Percentiles rank a stretch among this genome's conserved stretches.
Conservation (phyloP, 53 echinoderm and acorn worm species). For the Luidia sarsii region DNA sequence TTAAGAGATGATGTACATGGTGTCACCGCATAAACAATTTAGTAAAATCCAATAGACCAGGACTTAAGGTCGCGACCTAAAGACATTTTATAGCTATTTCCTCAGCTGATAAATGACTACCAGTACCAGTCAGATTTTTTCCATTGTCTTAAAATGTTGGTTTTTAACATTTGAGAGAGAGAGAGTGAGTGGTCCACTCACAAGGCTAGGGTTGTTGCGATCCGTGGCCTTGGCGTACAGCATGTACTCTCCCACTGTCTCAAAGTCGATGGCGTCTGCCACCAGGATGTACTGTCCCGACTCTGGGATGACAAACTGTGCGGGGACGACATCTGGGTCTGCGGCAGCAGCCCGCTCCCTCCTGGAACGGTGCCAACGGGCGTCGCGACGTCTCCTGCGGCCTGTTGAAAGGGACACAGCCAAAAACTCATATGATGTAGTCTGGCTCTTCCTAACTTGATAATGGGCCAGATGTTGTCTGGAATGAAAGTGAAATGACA, state of each 20-base stretch:
- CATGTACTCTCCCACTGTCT: slow-evolving; percentile 49
- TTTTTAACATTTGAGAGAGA: not conserved
- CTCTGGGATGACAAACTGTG: slow-evolving; percentile 51
- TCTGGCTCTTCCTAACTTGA: too few species aligned
- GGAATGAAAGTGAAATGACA: too few species aligned
- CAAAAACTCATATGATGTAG: too few species aligned
- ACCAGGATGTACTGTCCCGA: slow-evolving; percentile 48
- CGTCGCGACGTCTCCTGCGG: slow-evolving; percentile 13
- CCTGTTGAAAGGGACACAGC: not conserved
- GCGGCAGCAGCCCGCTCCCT: not conserved
- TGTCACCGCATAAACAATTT: too few species aligned
- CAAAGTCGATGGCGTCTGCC: slow-evolving; percentile 24
- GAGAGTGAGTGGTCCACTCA: not conserved
- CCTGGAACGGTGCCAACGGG: slow-evolving; percentile 18
- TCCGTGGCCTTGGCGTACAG: slow-evolving; percentile 44
- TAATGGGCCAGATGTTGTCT: too few species aligned
- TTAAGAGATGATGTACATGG: too few species aligned
- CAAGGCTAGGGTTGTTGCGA: slow-evolving; percentile 33
- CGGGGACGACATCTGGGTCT: slow-evolving; percentile 10
- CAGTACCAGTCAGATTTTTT: too few species aligned
- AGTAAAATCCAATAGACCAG: too few species aligned
- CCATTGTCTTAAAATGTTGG: not conserved
- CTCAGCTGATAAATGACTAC: too few species aligned
- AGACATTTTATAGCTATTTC: too few species aligned
- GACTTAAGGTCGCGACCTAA: too few species aligned